Percentiles rank a stretch among this genome's conserved stretches.
Conservation (phyloP, 1,140 invertebrate species). For the Rhopalosiphum maidis region DNA sequence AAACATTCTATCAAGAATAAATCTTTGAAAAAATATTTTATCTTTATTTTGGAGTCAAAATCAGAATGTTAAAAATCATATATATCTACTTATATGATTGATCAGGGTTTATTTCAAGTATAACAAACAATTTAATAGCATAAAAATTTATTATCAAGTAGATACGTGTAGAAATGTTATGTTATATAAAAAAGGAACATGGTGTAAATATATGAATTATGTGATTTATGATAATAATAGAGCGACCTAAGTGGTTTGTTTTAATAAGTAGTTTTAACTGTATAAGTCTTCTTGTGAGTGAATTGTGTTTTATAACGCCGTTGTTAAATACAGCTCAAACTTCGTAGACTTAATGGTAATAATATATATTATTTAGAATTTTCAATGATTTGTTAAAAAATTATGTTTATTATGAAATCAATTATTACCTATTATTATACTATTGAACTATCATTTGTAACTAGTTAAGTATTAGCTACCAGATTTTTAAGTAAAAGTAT, state of each 20-base stretch:
- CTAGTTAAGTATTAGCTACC: background rate
- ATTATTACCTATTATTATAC: background rate
- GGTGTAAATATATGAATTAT: background rate
- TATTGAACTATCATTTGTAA: background rate
- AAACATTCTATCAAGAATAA: background rate
- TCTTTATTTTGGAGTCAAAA: background rate
- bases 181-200: no score
- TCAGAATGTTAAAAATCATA: background rate
- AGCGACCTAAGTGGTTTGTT: background rate
- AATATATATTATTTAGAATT: background rate
- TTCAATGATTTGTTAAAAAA: background rate
- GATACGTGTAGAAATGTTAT: background rate
- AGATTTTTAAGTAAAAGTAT: background rate
- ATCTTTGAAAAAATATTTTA: background rate
- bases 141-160: background rate
- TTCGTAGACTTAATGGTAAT: background rate
- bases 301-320: background rate
- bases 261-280: background rate
- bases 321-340: background rate
- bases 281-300: no score
- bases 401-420: background rate
- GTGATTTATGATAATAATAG: background rate
- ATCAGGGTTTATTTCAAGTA: background rate
- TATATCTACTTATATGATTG: no score
- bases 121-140: background rate